Conservation (phyloP, 2,113 vertebrate genomes). For the Centrocercus urophasianus region DNA sequence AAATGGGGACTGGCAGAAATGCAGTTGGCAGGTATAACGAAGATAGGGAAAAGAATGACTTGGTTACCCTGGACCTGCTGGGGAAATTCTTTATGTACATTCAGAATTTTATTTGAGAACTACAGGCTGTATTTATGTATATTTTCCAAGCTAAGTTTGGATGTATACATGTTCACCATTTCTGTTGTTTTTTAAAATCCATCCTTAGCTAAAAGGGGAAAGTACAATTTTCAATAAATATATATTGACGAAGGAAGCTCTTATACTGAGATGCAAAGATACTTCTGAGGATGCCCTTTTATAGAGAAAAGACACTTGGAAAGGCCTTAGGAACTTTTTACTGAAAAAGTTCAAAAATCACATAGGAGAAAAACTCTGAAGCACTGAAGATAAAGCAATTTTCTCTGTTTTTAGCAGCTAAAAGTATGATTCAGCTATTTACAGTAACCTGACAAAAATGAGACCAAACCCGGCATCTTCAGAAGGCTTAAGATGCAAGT, state of each 20-base stretch:
- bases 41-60: not conserved
- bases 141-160: not conserved
- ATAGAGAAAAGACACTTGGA: not conserved
- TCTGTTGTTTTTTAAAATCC: not conserved
- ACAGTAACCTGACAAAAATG: not conserved
- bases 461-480: not conserved
- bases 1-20: constrained; percentile 13
- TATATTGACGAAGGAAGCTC: not conserved
- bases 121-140: not conserved
- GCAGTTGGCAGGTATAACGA: constrained; percentile 7
- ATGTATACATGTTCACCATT: not conserved
- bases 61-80: not conserved
- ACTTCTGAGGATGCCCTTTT: not conserved
- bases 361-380: not conserved
- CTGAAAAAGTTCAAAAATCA: not conserved
- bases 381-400: not conserved
- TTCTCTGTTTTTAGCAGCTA: not conserved
- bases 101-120: not conserved
- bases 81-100: not conserved
- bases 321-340: not conserved
- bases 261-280: not conserved
- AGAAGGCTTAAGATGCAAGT: not conserved
- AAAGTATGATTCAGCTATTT: not conserved
- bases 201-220: not conserved
- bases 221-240: not conserved